Base-by-base conservation (phyloP, 2,113 vertebrate genomes). In the Salvelinus fontinalis region DNA sequence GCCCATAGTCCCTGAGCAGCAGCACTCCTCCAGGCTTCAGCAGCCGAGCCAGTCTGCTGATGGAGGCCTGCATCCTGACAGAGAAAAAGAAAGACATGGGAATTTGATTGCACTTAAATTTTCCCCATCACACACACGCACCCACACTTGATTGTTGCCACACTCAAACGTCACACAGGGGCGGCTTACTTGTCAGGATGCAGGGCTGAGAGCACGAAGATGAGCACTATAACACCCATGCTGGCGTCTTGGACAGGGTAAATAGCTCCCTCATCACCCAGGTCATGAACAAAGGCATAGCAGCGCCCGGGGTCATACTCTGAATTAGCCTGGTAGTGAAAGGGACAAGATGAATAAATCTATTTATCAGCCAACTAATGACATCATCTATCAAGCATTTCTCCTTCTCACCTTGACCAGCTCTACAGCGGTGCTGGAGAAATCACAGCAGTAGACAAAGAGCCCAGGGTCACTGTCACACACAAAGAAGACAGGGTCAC, bases 371-470 rank as follows among this genome's bases (percentile, higher is more conserved):
- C 51, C 49, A 16, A 39, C 2, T 11, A 62, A 72, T 22, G n/a
- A 34, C 24, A 26, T 57, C 0, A 2, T 11, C 31, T 75, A 77
- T 48, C 24, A 22, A 13, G 22, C 69, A 71, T 27, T 51, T 6
- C 20, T 22, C 59, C 7, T 11, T 48, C 92, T 93, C 88, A 99
- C 97, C 95, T 95, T 96, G 67, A 99, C 95, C 24, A 99, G 92
- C 73, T 97, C 95, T 81, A 99, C 91, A 57, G 97, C 98, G 2
- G 94, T 93, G 67, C 91, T 93, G 82, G 97, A 98, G 92, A 99
- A 99, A 83, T 99, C 97, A 87, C 98, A 99, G 85, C 97, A 97
- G 87, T 98, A 99, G 60, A 99, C 93, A 88, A 98, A 99, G 26
- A 99, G 94, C 34, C 95, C 94, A 0, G 96, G 95, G 83, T 99